Evolutionary conservation across 2,113 vertebrate genomes (phyloP), one percentile per base, ranked within the genome.

Genomic region (Colius striatus): DNA sequence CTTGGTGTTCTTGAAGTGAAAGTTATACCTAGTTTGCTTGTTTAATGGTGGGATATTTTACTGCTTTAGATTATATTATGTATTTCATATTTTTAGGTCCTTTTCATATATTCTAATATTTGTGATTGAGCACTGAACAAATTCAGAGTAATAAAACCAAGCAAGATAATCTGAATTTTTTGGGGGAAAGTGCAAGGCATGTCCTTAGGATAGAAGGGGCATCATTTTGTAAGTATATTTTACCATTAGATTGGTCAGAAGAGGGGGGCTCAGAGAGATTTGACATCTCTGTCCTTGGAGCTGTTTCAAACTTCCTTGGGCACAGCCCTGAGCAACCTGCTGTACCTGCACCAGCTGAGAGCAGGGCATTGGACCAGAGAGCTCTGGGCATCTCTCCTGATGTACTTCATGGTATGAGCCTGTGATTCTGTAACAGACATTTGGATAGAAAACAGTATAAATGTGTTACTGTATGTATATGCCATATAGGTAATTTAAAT

Each of bases 351-450:
- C 7, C 1, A 2, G 11, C 32, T 12, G 25, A 5, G 23, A 41
- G 38, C 38, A 3, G n/a, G n/a, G 58, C 0, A 0, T 15, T 17
- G 36, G 38, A 6, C 15, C 13, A 29, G 57, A 16, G 34, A 36
- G 29, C 55, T 13, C n/a, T 0, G 1, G 9, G 19, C 17, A 3
- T 48, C 23, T 77, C 20, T n/a, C 5, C 48, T 48, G 36, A 30
- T 30, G 45, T 29, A 4, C 2, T 1, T 20, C 54, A 13, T 34
- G 23, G 3, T 22, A 4, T 4, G 1, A 36, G 6, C 15, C 53
- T n/a, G 2, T n/a, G 27, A 17, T 50, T 86, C 45, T 57, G 12
- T 10, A 10, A 4, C 1, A 11, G n/a, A 61, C 61, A 27, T 18
- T 10, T 18, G 38, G 36, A 43, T 11, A 45, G 36, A 76, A 84